Conservation (phyloP, 1,140 invertebrate genomes). For the Hylyphantes graminicola region DNA sequence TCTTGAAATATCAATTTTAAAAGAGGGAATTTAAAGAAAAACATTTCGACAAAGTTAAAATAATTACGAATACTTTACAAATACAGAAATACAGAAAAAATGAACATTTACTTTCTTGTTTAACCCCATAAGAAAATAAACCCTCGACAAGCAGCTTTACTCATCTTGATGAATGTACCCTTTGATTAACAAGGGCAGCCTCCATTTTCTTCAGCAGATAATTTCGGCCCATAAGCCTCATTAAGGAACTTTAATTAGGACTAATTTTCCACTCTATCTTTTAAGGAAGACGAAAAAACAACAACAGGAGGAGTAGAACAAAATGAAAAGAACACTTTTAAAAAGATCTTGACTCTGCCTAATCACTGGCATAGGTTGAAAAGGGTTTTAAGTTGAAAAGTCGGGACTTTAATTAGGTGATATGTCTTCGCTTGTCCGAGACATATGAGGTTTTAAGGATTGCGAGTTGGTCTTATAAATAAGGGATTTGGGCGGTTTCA, state of each 20-base stretch:
- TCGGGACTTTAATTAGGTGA: conserved; percentile 24
- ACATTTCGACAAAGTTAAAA: no score
- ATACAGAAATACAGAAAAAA: no score
- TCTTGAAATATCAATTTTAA: no score
- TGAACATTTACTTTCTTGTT: no score
- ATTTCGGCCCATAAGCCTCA: conserved; percentile 52
- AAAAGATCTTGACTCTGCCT: neutral
- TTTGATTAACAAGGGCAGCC: conserved; percentile 48
- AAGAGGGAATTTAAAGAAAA: no score
- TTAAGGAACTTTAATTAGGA: conserved; percentile 55
- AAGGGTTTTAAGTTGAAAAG: conserved; percentile 25
- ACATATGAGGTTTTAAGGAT: no score
- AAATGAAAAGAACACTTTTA: no score
- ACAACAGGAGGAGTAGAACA: no score
- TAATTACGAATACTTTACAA: no score
- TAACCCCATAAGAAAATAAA: neutral
- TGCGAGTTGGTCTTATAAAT: no score
- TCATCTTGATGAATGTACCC: conserved; percentile 38
- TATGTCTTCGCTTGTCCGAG: conserved; percentile 5
- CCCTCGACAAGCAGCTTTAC: neutral
- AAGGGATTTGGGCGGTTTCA: no score
- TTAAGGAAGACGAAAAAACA: no score
- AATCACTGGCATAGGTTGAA: conserved; percentile 7
- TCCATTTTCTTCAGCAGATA: conserved; percentile 32
- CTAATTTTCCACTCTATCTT: conserved; percentile 37